Evolutionary conservation across 1,140 invertebrate genomes (phyloP).

Genomic region (Drosophila busckii): DNA sequence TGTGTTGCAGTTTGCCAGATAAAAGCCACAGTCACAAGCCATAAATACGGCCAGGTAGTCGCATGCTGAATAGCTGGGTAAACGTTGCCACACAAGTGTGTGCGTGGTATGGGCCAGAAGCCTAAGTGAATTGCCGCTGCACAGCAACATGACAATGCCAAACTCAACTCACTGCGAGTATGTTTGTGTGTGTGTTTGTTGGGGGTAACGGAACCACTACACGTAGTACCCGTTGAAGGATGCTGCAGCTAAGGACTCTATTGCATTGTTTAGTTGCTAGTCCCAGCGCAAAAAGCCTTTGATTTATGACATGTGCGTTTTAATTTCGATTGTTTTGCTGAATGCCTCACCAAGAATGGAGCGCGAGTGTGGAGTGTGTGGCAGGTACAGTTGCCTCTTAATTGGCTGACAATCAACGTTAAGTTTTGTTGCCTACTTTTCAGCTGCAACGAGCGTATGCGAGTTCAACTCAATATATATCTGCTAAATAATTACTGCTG

Average conservation of each 20-base stretch:
- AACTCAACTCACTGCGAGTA: slow-evolving; percentile 24
- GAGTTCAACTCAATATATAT: not conserved
- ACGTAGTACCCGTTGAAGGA: not conserved
- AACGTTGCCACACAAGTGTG: slow-evolving; percentile 46
- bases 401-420: slow-evolving; percentile 34
- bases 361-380: not conserved
- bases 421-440: slow-evolving; percentile 28
- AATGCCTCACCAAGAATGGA: slow-evolving; percentile 3
- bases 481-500: no score
- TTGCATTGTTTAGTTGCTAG: slow-evolving; percentile 42
- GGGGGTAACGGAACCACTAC: not conserved
- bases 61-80: slow-evolving; percentile 60
- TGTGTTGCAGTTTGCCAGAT: slow-evolving; percentile 39
- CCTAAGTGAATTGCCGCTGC: slow-evolving; percentile 65
- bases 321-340: slow-evolving; percentile 67
- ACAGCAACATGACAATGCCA: slow-evolving; percentile 59
- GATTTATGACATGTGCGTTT: slow-evolving; percentile 72
- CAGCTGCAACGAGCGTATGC: not conserved
- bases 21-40: slow-evolving; percentile 60
- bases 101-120: not conserved
- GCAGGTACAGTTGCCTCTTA: slow-evolving; percentile 39
- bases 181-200: slow-evolving; percentile 2
- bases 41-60: slow-evolving; percentile 74
- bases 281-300: slow-evolving; percentile 49
- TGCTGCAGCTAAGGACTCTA: slow-evolving; percentile 25